Conservation (phyloP, 2,888 invertebrate species). For the Lithophane leautieri region DNA sequence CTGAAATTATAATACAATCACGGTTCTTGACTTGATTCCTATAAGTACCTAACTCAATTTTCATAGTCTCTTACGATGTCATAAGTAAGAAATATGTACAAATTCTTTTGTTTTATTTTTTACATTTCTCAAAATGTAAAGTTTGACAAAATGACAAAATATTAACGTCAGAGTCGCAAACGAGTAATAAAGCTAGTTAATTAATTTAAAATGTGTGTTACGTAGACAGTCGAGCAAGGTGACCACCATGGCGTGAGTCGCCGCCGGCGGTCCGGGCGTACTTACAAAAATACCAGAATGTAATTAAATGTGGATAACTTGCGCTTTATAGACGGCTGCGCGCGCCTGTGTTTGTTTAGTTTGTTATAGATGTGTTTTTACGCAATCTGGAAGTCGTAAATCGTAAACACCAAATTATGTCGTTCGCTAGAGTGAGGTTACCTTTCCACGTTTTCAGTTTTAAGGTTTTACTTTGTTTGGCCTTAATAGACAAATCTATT, state of each 20-base stretch:
- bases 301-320: conserved; percentile 90
- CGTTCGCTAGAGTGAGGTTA: conserved; percentile 84
- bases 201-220: conserved; percentile 37
- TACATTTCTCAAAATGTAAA: neutral
- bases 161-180: neutral
- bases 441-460: conserved; percentile 70
- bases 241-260: conserved; percentile 84
- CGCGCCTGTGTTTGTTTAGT: conserved; percentile 88
- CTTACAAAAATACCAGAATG: conserved; percentile 90
- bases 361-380: conserved; percentile 90
- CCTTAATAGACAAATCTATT: neutral
- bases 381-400: conserved; percentile 91
- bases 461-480: conserved; percentile 32
- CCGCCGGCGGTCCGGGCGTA: conserved; percentile 87
- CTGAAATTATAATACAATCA: neutral
- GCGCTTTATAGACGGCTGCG: conserved; percentile 89
- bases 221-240: conserved; percentile 56
- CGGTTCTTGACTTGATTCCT: neutral
- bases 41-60: neutral
- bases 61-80: neutral
- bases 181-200: conserved; percentile 21
- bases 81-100: neutral
- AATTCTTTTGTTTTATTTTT: neutral
- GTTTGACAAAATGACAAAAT: neutral
- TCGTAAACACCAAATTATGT: conserved; percentile 89